Evolutionary conservation across 1,140 invertebrate genomes (phyloP).

Genomic region (Mesaphorura yosii): DNA sequence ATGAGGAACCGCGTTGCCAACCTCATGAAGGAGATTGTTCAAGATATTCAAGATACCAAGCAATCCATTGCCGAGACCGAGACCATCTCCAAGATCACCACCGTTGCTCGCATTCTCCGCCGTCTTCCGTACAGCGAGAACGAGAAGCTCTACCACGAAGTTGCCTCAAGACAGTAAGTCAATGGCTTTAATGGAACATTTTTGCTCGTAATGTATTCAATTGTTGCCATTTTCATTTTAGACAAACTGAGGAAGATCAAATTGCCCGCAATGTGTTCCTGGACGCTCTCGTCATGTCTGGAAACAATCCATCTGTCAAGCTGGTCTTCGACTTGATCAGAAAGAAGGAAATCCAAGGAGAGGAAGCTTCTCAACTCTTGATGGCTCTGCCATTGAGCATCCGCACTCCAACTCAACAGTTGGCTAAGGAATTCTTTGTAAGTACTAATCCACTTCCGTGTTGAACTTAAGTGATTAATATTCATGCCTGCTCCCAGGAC

Average conservation of each 20-base stretch:
- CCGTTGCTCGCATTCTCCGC: slow-evolving; percentile 25
- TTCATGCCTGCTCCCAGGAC: too few relatives aligned
- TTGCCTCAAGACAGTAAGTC: slow-evolving; percentile 5
- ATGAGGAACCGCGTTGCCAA: slow-evolving; percentile 10
- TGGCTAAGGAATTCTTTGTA: slow-evolving; percentile 22
- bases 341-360: slow-evolving; percentile 21
- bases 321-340: slow-evolving; percentile 18
- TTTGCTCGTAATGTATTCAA: neutral
- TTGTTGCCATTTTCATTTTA: neutral
- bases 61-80: slow-evolving; percentile 25
- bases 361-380: slow-evolving; percentile 26
- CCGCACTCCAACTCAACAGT: slow-evolving; percentile 28
- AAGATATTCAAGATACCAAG: slow-evolving; percentile 4
- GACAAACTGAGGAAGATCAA: slow-evolving; percentile 8
- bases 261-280: slow-evolving; percentile 11
- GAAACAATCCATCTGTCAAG: slow-evolving; percentile 27
- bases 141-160: slow-evolving; percentile 1
- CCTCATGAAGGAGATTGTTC: slow-evolving; percentile 17
- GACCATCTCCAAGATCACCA: slow-evolving; percentile 22
- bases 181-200: neutral
- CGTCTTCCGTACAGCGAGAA: slow-evolving; percentile 20
- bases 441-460: too few relatives aligned
- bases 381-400: slow-evolving; percentile 24
- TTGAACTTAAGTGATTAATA: too few relatives aligned
- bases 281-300: slow-evolving; percentile 22